Percentiles rank a stretch among this genome's conserved stretches.
phyloP scores from a whole-genome alignment of 2,113 vertebrate species.

The Tapirus terrestris region DNA sequence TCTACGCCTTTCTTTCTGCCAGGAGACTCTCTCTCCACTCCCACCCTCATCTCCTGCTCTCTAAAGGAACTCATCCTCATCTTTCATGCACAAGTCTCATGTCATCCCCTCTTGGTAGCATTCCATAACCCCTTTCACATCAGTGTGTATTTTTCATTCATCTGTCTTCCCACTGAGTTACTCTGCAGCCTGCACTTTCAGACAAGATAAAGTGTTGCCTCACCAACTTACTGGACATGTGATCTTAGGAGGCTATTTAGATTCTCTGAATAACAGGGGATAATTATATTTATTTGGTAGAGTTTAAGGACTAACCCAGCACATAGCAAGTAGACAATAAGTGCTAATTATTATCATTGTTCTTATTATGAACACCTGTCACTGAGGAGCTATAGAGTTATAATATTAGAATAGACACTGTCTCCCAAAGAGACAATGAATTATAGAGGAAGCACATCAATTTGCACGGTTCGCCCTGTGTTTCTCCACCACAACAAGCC shows the following conservation, averaged over 20 bases:
- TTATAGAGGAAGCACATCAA: not conserved
- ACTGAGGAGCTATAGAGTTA: not conserved
- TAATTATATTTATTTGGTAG: constrained; percentile 32
- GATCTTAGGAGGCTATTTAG: not conserved
- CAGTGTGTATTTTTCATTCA: not conserved
- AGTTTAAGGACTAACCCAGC: not conserved
- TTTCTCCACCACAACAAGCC: not conserved
- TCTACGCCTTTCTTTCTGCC: not conserved
- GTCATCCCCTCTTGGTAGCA: not conserved
- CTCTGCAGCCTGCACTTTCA: not conserved
- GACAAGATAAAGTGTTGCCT: not conserved
- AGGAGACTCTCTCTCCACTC: not conserved
- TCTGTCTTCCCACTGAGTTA: not conserved
- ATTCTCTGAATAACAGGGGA: not conserved
- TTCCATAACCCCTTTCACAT: not conserved
- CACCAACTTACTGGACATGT: not conserved
- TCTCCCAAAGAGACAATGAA: not conserved
- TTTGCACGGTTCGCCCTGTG: not conserved
- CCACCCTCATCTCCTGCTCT: not conserved
- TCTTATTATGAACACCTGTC: not conserved
- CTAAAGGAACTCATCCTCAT: not conserved
- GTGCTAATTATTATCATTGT: not conserved
- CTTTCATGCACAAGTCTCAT: not conserved
- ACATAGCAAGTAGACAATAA: not conserved
- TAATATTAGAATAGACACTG: not conserved